Conservation (phyloP, 2,113 vertebrate species). For the Opisthocomus hoazin region DNA sequence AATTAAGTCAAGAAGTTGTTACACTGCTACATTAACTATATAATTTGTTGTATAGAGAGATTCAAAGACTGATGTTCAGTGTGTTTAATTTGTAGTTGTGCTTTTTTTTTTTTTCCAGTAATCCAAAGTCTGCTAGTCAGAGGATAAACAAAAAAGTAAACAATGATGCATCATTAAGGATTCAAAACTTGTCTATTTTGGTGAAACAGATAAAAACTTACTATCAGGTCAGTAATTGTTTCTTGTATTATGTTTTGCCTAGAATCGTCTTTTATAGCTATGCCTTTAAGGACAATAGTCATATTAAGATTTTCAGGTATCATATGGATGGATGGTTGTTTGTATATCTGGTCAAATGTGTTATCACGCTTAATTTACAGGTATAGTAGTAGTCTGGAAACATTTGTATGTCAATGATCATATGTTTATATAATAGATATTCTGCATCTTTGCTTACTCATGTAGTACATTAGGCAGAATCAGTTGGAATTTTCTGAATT, state of each 20-base stretch:
- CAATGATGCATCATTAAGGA: slow-evolving; percentile 89
- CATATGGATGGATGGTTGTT: not conserved
- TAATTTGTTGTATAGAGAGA: not conserved
- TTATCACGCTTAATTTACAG: not conserved
- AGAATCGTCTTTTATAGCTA: not conserved
- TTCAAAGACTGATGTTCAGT: not conserved
- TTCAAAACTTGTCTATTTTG: slow-evolving; percentile 93
- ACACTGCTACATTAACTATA: not conserved
- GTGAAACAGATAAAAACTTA: slow-evolving; percentile 92
- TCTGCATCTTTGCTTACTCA: not conserved
- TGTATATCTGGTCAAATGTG: not conserved
- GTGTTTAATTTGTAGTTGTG: not conserved
- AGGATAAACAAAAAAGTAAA: slow-evolving; percentile 96
- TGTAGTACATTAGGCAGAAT: not conserved
- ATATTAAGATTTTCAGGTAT: not conserved
- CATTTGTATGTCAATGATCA: not conserved
- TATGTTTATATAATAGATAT: not conserved
- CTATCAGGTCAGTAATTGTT: slow-evolving; percentile 86
- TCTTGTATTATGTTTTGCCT: not conserved
- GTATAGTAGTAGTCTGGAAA: not conserved
- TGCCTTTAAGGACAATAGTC: not conserved
- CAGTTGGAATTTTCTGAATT: not conserved
- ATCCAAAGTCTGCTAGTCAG: slow-evolving; percentile 88
- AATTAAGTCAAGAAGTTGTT: not conserved
- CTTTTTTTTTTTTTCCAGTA: slow-evolving; percentile 73